Evolutionary conservation across 2,888 invertebrate genomes (phyloP).

Genomic region (Drosophila nigricruria): DNA sequence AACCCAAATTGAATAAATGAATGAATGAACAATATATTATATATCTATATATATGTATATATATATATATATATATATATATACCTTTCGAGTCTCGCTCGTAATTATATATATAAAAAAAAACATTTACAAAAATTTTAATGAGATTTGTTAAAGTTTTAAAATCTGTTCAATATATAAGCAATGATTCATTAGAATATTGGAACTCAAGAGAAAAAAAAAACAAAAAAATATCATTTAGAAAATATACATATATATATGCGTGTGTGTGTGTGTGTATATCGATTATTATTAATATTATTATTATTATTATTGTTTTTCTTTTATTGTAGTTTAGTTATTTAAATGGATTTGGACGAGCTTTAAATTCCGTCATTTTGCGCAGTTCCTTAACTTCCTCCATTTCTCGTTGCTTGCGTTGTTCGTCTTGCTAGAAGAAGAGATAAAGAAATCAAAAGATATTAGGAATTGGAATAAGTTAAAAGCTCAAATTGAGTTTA

Average conservation of each 20-base stretch:
- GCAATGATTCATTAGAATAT: conserved; percentile 7
- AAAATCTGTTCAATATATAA: background rate
- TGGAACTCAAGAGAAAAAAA: conserved; percentile 4
- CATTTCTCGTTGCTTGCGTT: conserved; percentile 79
- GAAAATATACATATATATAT: conserved; percentile 6
- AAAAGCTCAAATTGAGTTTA: background rate
- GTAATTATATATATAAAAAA: conserved; percentile 10
- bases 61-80: conserved; percentile 8
- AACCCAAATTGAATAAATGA: conserved; percentile 39
- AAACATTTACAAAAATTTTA: conserved; percentile 38
- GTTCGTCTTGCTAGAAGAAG: conserved; percentile 80
- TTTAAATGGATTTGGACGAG: conserved; percentile 85
- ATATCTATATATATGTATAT: conserved; percentile 5
- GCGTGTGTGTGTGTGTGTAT: background rate
- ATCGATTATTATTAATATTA: conserved; percentile 12
- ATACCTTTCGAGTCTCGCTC: conserved; percentile 8
- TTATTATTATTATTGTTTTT: conserved; percentile 7
- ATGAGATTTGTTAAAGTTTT: conserved; percentile 3
- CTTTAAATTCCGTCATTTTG: conserved; percentile 83
- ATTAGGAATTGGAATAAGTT: background rate
- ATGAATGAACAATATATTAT: conserved; percentile 18
- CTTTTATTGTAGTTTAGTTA: conserved; percentile 35
- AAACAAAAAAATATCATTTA: conserved; percentile 4
- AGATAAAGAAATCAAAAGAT: background rate
- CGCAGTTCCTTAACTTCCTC: conserved; percentile 80